Percentiles rank a stretch among this genome's conserved stretches.
Conservation (phyloP, 2,888 invertebrate species). For the Drosophila falleni region DNA sequence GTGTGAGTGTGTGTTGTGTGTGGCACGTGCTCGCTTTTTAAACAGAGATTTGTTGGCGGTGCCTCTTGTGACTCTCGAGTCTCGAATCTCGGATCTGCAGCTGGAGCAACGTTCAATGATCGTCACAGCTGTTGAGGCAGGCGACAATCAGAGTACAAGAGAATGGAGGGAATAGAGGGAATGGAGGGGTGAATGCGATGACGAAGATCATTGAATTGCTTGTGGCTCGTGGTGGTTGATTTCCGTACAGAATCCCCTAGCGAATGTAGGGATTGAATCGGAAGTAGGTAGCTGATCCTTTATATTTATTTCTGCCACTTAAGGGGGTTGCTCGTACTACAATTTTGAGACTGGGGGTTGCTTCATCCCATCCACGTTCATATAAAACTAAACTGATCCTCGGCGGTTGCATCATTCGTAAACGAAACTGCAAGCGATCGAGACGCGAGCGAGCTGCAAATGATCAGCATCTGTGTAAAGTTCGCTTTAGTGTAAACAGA, state of each 20-base stretch:
- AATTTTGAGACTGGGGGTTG: constrained; percentile 61
- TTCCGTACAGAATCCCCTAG: constrained; percentile 59
- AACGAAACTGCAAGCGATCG: constrained; percentile 74
- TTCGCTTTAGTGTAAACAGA: constrained; percentile 14
- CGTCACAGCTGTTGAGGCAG: constrained; percentile 70
- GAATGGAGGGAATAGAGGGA: constrained; percentile 9
- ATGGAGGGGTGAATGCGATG: constrained; percentile 1
- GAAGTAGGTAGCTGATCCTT: constrained; percentile 75
- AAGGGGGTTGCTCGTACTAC: constrained; percentile 68
- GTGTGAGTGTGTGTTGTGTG: constrained; percentile 33
- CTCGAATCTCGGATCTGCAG: constrained; percentile 54
- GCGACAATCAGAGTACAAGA: constrained; percentile 48
- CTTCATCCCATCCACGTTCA: constrained; percentile 68
- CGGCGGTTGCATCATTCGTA: constrained; percentile 82
- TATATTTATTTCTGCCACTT: constrained; percentile 26
- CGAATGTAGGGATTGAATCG: constrained; percentile 51
- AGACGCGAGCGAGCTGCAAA: constrained; percentile 56
- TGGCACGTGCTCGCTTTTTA: constrained; percentile 79
- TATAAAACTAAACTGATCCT: constrained; percentile 82
- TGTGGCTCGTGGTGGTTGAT: constrained; percentile 75
- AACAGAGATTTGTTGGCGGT: constrained; percentile 72
- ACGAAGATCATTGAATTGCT: constrained; percentile 52
- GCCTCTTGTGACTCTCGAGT: constrained; percentile 25
- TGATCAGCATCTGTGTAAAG: constrained; percentile 51
- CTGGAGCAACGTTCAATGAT: constrained; percentile 71